phyloP scores from a whole-genome alignment of 2,888 invertebrate species.

The Drosophila mimetica region DNA sequence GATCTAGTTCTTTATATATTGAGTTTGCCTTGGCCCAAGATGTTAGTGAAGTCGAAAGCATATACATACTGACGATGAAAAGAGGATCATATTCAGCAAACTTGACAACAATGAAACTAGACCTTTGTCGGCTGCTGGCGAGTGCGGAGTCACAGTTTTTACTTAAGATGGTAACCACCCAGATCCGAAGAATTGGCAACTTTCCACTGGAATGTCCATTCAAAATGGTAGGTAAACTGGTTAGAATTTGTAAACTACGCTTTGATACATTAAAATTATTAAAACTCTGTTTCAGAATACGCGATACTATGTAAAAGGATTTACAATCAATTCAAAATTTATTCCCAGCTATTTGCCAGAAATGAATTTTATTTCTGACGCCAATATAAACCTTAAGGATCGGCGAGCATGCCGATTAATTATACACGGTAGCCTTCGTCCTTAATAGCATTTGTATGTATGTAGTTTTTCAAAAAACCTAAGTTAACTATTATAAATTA shows the following conservation, averaged over 20 bases:
- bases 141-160: constrained; percentile 11
- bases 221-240: constrained; percentile 28
- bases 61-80: constrained; percentile 15
- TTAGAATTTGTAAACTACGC: neutral
- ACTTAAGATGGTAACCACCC: constrained; percentile 24
- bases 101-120: constrained; percentile 12
- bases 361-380: constrained; percentile 22
- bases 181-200: constrained; percentile 32
- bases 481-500: too few relatives aligned
- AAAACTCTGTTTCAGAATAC: constrained; percentile 25
- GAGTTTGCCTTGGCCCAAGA: constrained; percentile 20
- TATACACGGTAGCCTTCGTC: constrained; percentile 14
- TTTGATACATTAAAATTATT: neutral
- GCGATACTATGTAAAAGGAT: constrained; percentile 16
- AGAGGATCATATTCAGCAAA: constrained; percentile 8
- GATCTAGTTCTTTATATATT: neutral
- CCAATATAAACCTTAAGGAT: neutral
- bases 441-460: neutral
- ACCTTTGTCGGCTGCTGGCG: constrained; percentile 32
- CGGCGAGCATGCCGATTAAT: constrained; percentile 13
- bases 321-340: constrained; percentile 10
- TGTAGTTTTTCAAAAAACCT: too few relatives aligned
- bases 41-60: neutral
- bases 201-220: constrained; percentile 49
- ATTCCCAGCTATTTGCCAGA: constrained; percentile 43